Evolutionary conservation across 2,888 invertebrate species (phyloP), one percentile per base, ranked within the genome.

Genomic region (Perithous albicinctus): DNA sequence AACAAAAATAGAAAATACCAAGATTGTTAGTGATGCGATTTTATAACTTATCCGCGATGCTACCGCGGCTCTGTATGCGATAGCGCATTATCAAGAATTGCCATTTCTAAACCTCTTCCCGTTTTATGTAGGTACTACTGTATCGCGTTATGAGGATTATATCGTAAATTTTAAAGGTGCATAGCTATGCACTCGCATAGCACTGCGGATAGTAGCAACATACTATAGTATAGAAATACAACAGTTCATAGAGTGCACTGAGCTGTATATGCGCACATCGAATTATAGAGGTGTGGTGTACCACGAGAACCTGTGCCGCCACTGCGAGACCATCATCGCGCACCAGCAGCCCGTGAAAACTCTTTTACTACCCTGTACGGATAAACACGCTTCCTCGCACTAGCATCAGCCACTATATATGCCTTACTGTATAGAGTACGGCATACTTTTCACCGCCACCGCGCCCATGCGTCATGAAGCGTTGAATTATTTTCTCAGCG

Each of bases 401-500:
- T 29, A 48, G 61, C 61, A 59, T 67, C 67, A 48, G 38, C 73
- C 18, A 64, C 43, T 72, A 63, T n/a, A n/a, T n/a, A n/a, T n/a
- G n/a, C n/a, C n/a, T n/a, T n/a, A n/a, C n/a, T n/a, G n/a, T n/a
- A n/a, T 73, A 73, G 20, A 12, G 32, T 54, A 29, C 35, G 69
- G 64, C 70, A 59, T 51, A 76, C 76, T 80, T 72, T 76, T 56
- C 76, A 76, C 66, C 46, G 41, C 51, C 29, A 64, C 66, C 46
- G 48, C 64, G 38, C 51, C 51, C 70, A 70, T 26, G 72, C 75
- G 67, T 82, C 84, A 78, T 78, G 79, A 78, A 82, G 72, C 75
- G 73, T 43, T 82, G 80, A 80, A 80, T 80, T 78, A 82, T 84
- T 82, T 82, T 80, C 75, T 38, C 75, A 46, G 8, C 41, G 41